Evolutionary conservation across 2,888 invertebrate genomes (phyloP), one percentile per base, ranked within the genome.

Genomic region (Helobdella robusta): DNA sequence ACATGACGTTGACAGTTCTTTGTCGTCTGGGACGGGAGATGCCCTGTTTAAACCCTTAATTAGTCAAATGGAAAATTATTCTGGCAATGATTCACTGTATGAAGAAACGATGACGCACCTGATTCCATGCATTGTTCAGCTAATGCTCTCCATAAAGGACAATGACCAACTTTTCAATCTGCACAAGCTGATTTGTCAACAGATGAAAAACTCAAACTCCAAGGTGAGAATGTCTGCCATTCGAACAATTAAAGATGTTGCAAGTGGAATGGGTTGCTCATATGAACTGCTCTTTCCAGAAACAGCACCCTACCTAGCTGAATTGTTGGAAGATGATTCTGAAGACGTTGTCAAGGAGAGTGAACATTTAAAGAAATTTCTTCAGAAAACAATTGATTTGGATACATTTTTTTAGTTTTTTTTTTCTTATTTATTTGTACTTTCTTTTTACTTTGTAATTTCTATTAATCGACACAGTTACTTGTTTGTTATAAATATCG

Each of bases 281-380:
- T 94, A 91, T 81, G 83, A 91, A 72, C 86, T 90, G 0, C 82
- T 94, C 0, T 79, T 94, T 60, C 91, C 94, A 0, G 94, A 95
- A 77, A 91, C 91, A 3, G 88, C 94, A 68, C 93, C 93, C 0
- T 93, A 93, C 83, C 82, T 95, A 40, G 90, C 92, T 0, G 94
- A 95, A 77, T 82, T 95, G 20, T 83, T 94, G 72, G 94, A 94
- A 82, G 93, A 60, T 25, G 60, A 60, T 32, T 11, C 40, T 18
- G 60, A 60, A 15, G 28, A 6, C 2, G 60, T 60, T 36, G 60
- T 46, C 46, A 32, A 30, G 8, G n/a, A n/a, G n/a, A n/a, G n/a
- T n/a, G n/a, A n/a, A n/a, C n/a, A n/a, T n/a, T n/a, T n/a, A n/a
- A n/a, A n/a, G n/a, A n/a, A n/a, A n/a, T n/a, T n/a, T n/a, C n/a